These are phyloP conservation scores for Gephyroberyx darwinii DNA, from an alignment of 2,797 vertebrate species.

Conservation along the genomic window DNA sequence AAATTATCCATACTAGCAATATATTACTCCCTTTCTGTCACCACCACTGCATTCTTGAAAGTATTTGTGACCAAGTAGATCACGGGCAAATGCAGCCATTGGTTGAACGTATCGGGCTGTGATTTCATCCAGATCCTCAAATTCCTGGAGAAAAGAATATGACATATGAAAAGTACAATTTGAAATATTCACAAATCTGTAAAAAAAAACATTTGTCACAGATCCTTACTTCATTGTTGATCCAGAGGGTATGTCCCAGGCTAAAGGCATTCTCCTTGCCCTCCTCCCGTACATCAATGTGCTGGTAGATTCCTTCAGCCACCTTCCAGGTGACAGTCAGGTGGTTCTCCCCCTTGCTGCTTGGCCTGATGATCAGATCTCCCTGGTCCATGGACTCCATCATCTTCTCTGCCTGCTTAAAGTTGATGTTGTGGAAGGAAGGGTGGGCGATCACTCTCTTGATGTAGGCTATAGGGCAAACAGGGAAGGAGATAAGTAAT, in stretches of 20 bases:
- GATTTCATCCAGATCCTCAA: constrained; percentile 99
- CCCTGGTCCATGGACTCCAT: constrained; percentile 99
- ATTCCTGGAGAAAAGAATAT: constrained; percentile 84
- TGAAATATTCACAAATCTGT: not conserved
- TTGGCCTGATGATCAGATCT: constrained; percentile 96
- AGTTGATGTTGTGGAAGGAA: constrained; percentile 99
- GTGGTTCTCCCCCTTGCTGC: constrained; percentile 98
- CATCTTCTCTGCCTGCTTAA: constrained; percentile 99
- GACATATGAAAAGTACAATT: constrained; percentile 39
- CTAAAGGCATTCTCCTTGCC: constrained; percentile 99
- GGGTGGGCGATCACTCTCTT: constrained; percentile 98
- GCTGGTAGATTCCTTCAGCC: constrained; percentile 96
- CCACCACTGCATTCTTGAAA: constrained; percentile 91
- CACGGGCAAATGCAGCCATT: constrained; percentile 97
- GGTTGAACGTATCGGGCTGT: constrained; percentile 97
- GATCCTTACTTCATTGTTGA: constrained; percentile 89
- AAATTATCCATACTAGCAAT: not conserved
- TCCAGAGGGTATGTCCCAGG: constrained; percentile 96
- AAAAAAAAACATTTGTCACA: not conserved
- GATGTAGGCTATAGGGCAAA: constrained; percentile 88
- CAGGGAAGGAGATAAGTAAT: not conserved
- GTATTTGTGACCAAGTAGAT: constrained; percentile 96
- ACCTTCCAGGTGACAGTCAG: constrained; percentile 99
- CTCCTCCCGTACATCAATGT: constrained; percentile 96
- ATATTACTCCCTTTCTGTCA: constrained; percentile 83